Evolutionary conservation across 1,140 invertebrate genomes (phyloP).

Genomic region (Coelopa frigida): DNA sequence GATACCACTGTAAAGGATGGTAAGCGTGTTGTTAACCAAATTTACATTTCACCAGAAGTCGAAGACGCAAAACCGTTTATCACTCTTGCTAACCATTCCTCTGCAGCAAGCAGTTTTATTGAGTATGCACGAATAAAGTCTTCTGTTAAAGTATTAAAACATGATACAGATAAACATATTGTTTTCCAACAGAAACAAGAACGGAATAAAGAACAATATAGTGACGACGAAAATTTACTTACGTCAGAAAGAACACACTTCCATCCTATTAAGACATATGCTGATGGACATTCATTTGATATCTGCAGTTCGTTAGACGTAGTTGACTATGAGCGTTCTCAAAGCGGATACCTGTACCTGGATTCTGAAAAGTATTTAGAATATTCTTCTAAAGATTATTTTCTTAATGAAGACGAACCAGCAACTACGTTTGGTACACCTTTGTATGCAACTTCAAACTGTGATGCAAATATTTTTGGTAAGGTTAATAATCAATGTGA

Average conservation of each 20-base stretch:
- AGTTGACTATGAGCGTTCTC: slow-evolving; percentile 46
- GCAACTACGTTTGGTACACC: slow-evolving; percentile 4
- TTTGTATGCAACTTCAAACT: slow-evolving; percentile 6
- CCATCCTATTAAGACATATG: slow-evolving; percentile 58
- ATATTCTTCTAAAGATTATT: slow-evolving; percentile 30
- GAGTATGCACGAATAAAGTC: slow-evolving; percentile 13
- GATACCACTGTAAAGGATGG: too few relatives aligned
- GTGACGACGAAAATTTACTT: slow-evolving; percentile 58
- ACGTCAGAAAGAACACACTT: slow-evolving; percentile 68
- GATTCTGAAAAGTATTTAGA: slow-evolving; percentile 47
- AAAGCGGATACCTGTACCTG: slow-evolving; percentile 16
- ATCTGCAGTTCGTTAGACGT: slow-evolving; percentile 58
- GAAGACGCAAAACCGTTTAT: too few relatives aligned
- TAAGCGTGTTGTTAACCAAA: too few relatives aligned
- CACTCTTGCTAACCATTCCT: slow-evolving; percentile 13
- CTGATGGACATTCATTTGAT: slow-evolving; percentile 54
- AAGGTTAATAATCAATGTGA: not conserved
- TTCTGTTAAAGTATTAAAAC: too few relatives aligned
- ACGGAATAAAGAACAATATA: slow-evolving; percentile 5
- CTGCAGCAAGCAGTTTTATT: slow-evolving; percentile 9
- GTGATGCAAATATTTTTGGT: not conserved
- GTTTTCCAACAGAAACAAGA: too few relatives aligned
- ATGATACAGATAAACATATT: too few relatives aligned
- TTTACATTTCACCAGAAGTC: too few relatives aligned
- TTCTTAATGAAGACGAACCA: slow-evolving; percentile 22